Evolutionary conservation across 1,140 invertebrate species (phyloP).

Genomic region (Drosophila saltans): DNA sequence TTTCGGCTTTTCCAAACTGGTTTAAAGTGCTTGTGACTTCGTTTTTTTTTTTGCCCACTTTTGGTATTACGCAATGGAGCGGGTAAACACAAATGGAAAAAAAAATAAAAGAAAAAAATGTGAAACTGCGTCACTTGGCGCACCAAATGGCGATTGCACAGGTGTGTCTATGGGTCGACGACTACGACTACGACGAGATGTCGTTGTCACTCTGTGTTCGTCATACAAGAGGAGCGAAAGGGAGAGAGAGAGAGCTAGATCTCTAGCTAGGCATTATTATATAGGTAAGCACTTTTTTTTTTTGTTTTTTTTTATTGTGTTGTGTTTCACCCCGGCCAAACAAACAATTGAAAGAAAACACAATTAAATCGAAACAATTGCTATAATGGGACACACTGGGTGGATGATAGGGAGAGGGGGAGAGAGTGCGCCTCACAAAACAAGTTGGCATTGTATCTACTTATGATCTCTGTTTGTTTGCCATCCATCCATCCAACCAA

Average conservation of each 20-base stretch:
- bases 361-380: constrained; percentile 73
- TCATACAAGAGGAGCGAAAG: constrained; percentile 12
- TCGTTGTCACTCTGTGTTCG: constrained; percentile 15
- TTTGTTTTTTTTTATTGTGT: background rate
- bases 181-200: constrained; percentile 12
- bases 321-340: background rate
- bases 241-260: background rate
- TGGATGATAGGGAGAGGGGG: background rate
- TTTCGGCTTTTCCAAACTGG: constrained; percentile 38
- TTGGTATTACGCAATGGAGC: constrained; percentile 56
- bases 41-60: constrained; percentile 20
- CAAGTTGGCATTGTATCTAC: constrained; percentile 55
- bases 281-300: constrained; percentile 18
- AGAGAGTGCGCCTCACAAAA: constrained; percentile 43
- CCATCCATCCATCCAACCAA: background rate
- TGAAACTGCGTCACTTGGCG: constrained; percentile 62
- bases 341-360: constrained; percentile 36
- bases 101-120: constrained; percentile 34
- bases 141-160: constrained; percentile 63
- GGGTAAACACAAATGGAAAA: constrained; percentile 34
- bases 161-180: constrained; percentile 53
- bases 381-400: constrained; percentile 28
- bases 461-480: constrained; percentile 55
- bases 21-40: constrained; percentile 14
- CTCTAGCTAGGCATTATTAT: background rate